These are phyloP conservation scores for Zingel zingel DNA, from an alignment of 2,113 vertebrate species.

Conservation along the genomic window DNA sequence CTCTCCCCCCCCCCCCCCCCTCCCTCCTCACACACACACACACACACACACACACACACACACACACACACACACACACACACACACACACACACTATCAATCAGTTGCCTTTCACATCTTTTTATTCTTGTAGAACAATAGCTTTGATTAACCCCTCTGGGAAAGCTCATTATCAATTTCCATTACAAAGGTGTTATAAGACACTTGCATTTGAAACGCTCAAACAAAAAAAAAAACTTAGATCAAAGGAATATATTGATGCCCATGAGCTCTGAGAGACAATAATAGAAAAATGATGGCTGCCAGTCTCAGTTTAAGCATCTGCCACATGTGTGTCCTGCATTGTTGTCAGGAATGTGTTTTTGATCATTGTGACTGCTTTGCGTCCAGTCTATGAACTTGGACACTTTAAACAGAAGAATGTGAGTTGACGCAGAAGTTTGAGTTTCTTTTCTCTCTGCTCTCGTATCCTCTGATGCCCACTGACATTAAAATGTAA, in stretches of 20 bases:
- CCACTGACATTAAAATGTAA: constrained; percentile 1
- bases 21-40: no score
- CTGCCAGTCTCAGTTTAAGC: constrained; percentile 34
- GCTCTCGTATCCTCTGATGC: neutral
- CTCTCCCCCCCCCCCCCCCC: no score
- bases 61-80: no score
- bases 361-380: constrained; percentile 24
- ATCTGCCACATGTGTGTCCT: constrained; percentile 40
- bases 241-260: constrained; percentile 61
- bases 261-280: neutral
- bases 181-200: constrained; percentile 73
- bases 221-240: neutral
- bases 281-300: constrained; percentile 27
- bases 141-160: constrained; percentile 72
- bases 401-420: neutral
- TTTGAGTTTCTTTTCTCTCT: neutral
- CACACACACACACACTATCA: constrained; percentile 54
- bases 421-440: neutral
- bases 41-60: no score
- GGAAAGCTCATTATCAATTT: constrained; percentile 73
- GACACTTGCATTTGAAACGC: constrained; percentile 54
- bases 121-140: constrained; percentile 65
- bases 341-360: neutral
- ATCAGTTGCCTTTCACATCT: constrained; percentile 62
- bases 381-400: constrained; percentile 4